A percentile compares a stretch with the other conserved stretches of the same genome.
Conservation (phyloP, 2,888 invertebrate species). For the Cephus sareptanus region DNA sequence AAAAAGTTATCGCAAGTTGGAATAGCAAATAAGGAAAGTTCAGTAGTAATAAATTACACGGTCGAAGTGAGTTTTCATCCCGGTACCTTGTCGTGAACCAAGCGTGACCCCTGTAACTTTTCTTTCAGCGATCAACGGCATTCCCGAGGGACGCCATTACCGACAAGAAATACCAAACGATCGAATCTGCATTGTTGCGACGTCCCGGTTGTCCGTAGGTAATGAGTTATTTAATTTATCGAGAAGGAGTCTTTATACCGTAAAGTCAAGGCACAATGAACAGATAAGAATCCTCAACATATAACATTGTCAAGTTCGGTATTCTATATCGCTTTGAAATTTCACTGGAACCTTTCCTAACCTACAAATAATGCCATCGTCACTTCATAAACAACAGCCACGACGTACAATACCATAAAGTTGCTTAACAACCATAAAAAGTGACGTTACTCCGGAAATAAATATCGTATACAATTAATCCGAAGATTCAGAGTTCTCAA, state of each 20-base stretch:
- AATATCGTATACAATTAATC: too few relatives aligned
- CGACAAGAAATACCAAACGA: conserved; percentile 26
- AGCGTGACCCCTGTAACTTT: conserved; percentile 32
- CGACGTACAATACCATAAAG: too few relatives aligned
- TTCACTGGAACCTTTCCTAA: not conserved
- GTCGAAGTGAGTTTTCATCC: conserved; percentile 31
- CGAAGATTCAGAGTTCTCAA: not conserved
- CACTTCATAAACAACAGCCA: not conserved
- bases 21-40: conserved; percentile 27
- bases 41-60: conserved; percentile 35
- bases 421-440: too few relatives aligned
- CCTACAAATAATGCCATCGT: not conserved
- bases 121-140: conserved; percentile 28
- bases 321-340: not conserved
- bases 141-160: conserved; percentile 30
- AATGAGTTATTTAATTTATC: conserved; percentile 20
- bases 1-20: conserved; percentile 29
- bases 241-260: not conserved
- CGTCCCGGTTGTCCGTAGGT: conserved; percentile 4
- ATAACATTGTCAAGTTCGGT: not conserved
- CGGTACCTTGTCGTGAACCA: conserved; percentile 29
- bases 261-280: not conserved
- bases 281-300: not conserved
- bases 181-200: conserved; percentile 24
- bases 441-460: too few relatives aligned